phyloP scores from a whole-genome alignment of 2,888 invertebrate species.

The Noctua janthe region DNA sequence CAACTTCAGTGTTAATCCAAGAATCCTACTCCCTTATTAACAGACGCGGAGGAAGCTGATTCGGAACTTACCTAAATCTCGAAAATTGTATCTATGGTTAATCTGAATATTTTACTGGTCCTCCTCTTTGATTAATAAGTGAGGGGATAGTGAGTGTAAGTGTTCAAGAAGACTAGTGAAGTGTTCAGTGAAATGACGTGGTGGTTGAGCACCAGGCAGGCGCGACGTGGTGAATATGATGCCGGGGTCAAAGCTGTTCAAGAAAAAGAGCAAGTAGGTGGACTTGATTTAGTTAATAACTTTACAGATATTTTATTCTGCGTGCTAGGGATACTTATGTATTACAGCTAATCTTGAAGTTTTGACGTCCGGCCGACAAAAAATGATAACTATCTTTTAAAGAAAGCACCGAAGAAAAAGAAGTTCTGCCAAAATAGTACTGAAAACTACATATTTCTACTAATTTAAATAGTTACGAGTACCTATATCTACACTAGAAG shows the following conservation, averaged over 20 bases:
- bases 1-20: background rate
- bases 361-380: background rate
- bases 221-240: background rate
- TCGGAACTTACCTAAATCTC: background rate
- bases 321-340: background rate
- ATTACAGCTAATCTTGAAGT: background rate
- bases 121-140: background rate
- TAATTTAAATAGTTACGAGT: too few relatives aligned
- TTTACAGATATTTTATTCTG: background rate
- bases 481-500: background rate
- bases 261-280: conserved; percentile 34
- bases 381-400: background rate
- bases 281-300: background rate
- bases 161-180: background rate
- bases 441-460: background rate
- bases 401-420: background rate
- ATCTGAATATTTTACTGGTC: background rate
- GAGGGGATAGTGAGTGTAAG: background rate
- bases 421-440: background rate
- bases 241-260: background rate
- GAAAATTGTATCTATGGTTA: background rate
- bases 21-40: background rate
- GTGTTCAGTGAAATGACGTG: conserved; percentile 31
- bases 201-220: conserved; percentile 13
- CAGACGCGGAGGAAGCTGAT: background rate